phyloP scores from a whole-genome alignment of 2,113 vertebrate genomes.

The Laticauda laticaudata region DNA sequence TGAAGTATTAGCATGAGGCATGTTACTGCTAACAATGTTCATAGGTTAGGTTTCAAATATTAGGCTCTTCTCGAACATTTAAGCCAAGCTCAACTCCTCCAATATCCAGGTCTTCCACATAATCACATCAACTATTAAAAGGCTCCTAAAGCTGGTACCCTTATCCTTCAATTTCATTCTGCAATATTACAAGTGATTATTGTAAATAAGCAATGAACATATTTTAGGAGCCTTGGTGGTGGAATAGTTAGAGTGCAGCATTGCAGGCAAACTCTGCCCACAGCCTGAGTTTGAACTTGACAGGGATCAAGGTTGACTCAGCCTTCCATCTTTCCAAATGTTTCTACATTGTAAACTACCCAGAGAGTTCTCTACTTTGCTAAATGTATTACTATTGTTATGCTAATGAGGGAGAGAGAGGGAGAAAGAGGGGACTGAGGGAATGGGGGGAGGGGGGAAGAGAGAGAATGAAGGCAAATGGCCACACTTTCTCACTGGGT shows the following conservation, averaged over 20 bases:
- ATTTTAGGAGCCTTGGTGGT: not conserved
- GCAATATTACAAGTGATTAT: not conserved
- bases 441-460: accelerated
- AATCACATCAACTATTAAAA: not conserved
- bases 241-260: not conserved
- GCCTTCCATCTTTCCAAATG: not conserved
- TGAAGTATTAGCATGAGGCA: conserved; percentile 2
- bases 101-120: not conserved
- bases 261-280: not conserved
- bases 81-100: not conserved
- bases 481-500: not conserved
- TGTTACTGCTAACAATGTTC: not conserved
- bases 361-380: not conserved
- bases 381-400: not conserved
- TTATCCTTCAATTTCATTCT: not conserved
- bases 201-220: not conserved
- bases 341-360: not conserved
- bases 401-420: not conserved
- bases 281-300: not conserved
- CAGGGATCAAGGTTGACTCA: not conserved
- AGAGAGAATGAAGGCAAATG: not conserved
- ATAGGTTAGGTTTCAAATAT: not conserved
- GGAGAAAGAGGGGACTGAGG: too few relatives aligned
- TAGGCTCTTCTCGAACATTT: not conserved
- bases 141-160: not conserved